Evolutionary conservation across 2,113 vertebrate species (phyloP).

Genomic region (Salvator merianae): DNA sequence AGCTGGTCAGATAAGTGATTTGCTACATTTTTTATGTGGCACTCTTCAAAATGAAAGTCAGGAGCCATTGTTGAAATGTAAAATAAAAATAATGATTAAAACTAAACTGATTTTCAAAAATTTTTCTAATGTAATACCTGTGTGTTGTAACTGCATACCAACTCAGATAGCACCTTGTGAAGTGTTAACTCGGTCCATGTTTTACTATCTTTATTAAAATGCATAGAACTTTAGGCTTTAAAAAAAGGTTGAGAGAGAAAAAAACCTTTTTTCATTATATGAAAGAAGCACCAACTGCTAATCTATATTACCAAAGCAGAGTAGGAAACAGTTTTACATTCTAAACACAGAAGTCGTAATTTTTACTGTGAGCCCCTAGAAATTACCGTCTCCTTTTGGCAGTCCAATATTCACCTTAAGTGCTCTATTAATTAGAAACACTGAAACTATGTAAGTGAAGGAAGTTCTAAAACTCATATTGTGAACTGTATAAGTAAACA

Average conservation of each 20-base stretch:
- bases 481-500: background rate
- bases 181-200: background rate
- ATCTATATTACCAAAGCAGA: background rate
- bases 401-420: conserved; percentile 19
- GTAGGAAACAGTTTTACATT: background rate
- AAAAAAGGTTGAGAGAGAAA: conserved; percentile 23
- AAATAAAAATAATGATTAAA: background rate
- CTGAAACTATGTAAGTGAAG: conserved; percentile 6
- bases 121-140: background rate
- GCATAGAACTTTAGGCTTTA: background rate
- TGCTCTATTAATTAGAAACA: conserved; percentile 31
- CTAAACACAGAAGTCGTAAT: background rate
- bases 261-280: background rate
- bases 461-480: conserved; percentile 8
- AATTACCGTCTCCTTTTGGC: conserved; percentile 29
- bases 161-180: background rate
- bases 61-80: background rate
- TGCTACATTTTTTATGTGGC: conserved; percentile 49
- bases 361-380: conserved; percentile 1
- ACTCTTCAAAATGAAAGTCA: conserved; percentile 19
- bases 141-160: background rate
- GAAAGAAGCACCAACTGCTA: conserved; percentile 15
- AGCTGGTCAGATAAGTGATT: conserved; percentile 68
- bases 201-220: background rate
- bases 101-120: conserved; percentile 6